Evolutionary conservation across 2,797 vertebrate genomes (phyloP), one percentile per base, ranked within the genome.

Genomic region (Oreortyx pictus): DNA sequence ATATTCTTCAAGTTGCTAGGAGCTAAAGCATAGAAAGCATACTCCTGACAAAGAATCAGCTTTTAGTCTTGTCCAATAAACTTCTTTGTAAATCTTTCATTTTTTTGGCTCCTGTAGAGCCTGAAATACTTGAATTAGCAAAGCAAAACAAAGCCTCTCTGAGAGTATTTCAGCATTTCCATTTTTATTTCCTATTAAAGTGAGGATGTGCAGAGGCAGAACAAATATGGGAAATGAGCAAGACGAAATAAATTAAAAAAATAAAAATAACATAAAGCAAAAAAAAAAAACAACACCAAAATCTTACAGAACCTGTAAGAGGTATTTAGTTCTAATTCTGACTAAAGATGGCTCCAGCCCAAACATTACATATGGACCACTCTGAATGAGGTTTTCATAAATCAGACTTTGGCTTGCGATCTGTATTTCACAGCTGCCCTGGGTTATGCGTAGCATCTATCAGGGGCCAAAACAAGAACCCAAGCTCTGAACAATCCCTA

Each of bases 301-400:
- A 73, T 90, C 62, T 50, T 87, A 89, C 6, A n/a, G 81, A 93
- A 80, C 2, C 11, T 83, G 89, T 86, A 76, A 88, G 87, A 94
- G 50, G 31, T 0, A 0, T 31, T 74, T 88, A 47, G 23, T 94
- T 94, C 79, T 88, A 90, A 2, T 73, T 94, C 80, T 92, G 76
- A 62, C 64, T 61, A 91, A 93, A 91, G 85, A 82, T 92, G 93
- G 89, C 90, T 89, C 19, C 77, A 71, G 57, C 90, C 94, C 94
- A 90, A 88, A 54, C 4, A 19, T 35, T 83, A 75, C 56, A 2
- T 92, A 86, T 1, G 0, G 76, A 61, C 56, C 0, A 4, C 90
- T 93, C 70, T 93, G 80, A 89, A 79, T 79, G 82, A 92, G 82
- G 92, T 94, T 92, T 96, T 93, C 82, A 89, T 89, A 91, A 93